Conservation (phyloP, 2,888 invertebrate genomes). For the Papilio gigon region DNA sequence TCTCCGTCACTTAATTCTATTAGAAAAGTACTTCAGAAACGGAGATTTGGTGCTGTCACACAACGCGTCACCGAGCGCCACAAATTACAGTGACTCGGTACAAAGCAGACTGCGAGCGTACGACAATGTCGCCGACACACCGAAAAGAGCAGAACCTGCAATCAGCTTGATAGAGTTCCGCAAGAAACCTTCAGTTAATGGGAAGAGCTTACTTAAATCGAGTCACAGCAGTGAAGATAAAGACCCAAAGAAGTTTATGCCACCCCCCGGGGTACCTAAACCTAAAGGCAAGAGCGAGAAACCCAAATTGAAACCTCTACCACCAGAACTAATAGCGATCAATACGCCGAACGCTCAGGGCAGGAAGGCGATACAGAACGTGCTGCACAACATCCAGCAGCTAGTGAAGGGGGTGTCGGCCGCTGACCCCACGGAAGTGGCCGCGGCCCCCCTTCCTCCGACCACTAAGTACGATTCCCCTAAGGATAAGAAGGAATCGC, state of each 20-base stretch:
- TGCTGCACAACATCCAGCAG: conserved; percentile 77
- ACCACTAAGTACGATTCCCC: conserved; percentile 57
- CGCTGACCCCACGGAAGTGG: conserved; percentile 73
- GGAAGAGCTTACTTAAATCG: conserved; percentile 74
- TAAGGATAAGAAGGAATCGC: conserved; percentile 57
- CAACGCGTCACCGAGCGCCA: conserved; percentile 88
- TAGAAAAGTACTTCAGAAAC: conserved; percentile 92
- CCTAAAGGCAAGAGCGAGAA: conserved; percentile 62
- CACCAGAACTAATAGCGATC: conserved; percentile 83
- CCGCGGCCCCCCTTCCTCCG: conserved; percentile 66
- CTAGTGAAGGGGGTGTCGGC: conserved; percentile 76
- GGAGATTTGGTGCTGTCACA: conserved; percentile 89
- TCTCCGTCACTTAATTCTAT: conserved; percentile 88
- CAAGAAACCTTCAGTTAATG: conserved; percentile 71
- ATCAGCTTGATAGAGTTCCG: conserved; percentile 74
- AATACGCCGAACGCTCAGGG: conserved; percentile 78
- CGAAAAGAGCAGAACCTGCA: conserved; percentile 60
- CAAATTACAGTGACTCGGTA: conserved; percentile 90
- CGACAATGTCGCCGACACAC: conserved; percentile 82
- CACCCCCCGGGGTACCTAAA: conserved; percentile 62
- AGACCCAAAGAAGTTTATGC: conserved; percentile 67
- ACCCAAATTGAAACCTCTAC: conserved; percentile 68
- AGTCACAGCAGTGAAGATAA: conserved; percentile 65
- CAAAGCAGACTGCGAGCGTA: conserved; percentile 90
- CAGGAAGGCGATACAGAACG: conserved; percentile 75